These are phyloP conservation scores for Distichodus sexfasciatus DNA, from an alignment of 2,797 vertebrate species.

Conservation along the genomic window DNA sequence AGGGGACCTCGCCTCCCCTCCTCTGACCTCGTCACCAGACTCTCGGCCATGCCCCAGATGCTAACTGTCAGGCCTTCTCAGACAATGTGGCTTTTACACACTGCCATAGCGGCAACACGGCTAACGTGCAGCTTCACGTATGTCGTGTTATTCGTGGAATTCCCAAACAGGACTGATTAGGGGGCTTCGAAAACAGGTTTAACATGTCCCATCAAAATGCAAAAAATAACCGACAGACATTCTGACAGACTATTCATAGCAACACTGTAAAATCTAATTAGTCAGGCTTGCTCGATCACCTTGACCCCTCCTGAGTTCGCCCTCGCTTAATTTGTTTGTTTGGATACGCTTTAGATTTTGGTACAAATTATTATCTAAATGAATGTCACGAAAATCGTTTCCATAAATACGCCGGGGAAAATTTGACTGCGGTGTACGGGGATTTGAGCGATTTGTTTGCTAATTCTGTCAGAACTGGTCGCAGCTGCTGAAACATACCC, in stretches of 20 bases:
- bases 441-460: background rate
- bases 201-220: background rate
- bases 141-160: constrained; percentile 4
- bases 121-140: constrained; percentile 14
- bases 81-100: constrained; percentile 40
- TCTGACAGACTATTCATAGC: constrained; percentile 10
- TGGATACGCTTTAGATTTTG: background rate
- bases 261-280: constrained; percentile 13
- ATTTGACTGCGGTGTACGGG: background rate
- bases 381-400: background rate
- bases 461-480: background rate
- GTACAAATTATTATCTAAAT: background rate
- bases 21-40: constrained; percentile 12
- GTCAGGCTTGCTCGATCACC: background rate
- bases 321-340: background rate
- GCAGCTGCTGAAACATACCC: background rate
- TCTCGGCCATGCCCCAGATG: constrained; percentile 33
- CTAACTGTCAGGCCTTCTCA: constrained; percentile 13
- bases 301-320: background rate
- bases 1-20: constrained; percentile 38
- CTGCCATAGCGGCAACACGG: constrained; percentile 12
- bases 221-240: background rate
- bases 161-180: constrained; percentile 12
- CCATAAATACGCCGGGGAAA: background rate
- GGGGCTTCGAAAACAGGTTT: constrained; percentile 3